Percentiles rank a stretch among this genome's conserved stretches.
phyloP scores from a whole-genome alignment of 2,797 vertebrate genomes.

The Pterois miles region DNA sequence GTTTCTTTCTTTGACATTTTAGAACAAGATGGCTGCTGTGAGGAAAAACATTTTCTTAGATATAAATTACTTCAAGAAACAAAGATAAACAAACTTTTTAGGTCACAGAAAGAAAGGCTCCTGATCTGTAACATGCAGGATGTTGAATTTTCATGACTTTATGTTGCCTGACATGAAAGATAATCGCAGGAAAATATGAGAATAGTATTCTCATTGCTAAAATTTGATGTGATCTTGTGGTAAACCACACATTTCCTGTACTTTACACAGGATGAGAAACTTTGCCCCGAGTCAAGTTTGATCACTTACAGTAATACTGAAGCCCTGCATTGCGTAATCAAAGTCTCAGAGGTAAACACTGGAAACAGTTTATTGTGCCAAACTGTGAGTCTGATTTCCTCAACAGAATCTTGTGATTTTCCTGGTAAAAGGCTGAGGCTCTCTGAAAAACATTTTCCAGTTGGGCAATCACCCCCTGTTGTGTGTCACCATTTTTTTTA shows the following conservation, averaged over 20 bases:
- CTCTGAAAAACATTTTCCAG: neutral
- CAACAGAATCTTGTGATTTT: neutral
- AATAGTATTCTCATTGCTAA: neutral
- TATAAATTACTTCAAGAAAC: constrained; percentile 7
- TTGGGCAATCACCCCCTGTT: neutral
- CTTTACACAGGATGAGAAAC: neutral
- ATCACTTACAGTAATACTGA: neutral
- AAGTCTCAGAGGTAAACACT: neutral
- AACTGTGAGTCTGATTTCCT: neutral
- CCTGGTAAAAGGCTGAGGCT: neutral
- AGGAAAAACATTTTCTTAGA: constrained; percentile 20
- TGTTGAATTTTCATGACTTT: neutral
- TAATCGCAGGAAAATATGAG: neutral
- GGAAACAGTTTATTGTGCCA: neutral
- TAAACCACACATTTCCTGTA: neutral
- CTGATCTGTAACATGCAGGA: neutral
- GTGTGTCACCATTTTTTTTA: neutral
- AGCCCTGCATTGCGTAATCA: neutral
- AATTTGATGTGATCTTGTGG: neutral
- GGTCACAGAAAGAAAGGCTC: neutral
- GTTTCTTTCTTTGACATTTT: constrained; percentile 13
- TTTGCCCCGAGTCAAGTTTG: neutral
- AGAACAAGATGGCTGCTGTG: constrained; percentile 5
- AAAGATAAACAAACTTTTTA: neutral
- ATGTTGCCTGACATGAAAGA: neutral